phyloP scores from a whole-genome alignment of 2,888 invertebrate species.

The Nasonovia ribisnigri region DNA sequence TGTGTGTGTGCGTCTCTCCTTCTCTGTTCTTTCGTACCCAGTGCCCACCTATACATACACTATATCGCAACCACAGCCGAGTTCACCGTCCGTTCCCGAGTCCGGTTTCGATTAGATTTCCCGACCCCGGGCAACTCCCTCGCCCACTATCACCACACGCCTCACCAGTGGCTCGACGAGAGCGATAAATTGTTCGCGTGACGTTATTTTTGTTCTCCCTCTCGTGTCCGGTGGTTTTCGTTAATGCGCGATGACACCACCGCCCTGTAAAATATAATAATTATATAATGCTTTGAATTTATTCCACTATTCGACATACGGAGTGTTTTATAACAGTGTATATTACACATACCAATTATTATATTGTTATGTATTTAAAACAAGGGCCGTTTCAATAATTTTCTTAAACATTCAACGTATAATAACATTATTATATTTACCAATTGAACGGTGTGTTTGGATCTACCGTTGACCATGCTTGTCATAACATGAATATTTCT shows the following conservation, averaged over 20 bases:
- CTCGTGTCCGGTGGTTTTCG: neutral
- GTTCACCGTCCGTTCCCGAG: neutral
- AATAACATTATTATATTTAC: neutral
- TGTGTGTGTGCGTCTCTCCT: neutral
- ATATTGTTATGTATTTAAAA: neutral
- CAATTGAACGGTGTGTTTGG: neutral
- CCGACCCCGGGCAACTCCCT: neutral
- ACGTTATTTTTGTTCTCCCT: neutral
- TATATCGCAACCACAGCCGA: neutral
- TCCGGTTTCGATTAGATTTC: conserved; percentile 46
- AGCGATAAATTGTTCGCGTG: neutral
- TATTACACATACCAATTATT: no score
- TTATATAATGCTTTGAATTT: neutral
- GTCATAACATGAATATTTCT: neutral
- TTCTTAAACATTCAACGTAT: neutral
- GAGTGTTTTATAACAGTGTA: neutral
- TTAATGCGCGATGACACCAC: neutral
- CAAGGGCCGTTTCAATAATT: no score
- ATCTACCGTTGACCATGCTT: neutral
- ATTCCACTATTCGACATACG: neutral
- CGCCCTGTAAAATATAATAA: neutral
- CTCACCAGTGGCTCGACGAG: neutral
- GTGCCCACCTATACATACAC: neutral
- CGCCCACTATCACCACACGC: neutral
- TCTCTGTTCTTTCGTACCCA: neutral